Percentiles rank a stretch among this genome's conserved stretches.
These are phyloP conservation scores for Aricia agestis DNA, from an alignment of 1,140 invertebrate genomes.

Conservation along the genomic window DNA sequence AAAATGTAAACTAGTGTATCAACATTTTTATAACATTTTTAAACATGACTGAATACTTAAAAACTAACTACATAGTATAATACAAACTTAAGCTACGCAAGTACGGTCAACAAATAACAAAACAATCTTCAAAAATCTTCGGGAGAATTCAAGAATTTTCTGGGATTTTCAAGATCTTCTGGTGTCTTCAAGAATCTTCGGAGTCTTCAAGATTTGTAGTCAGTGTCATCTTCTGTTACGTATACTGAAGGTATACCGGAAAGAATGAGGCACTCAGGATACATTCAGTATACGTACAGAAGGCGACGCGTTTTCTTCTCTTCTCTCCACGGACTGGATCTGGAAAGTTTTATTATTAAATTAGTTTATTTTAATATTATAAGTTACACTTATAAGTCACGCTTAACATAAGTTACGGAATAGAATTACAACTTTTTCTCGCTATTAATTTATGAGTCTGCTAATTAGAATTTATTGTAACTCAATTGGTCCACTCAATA, in stretches of 20 bases:
- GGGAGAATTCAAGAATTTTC: too few species aligned
- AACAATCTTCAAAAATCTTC: not conserved
- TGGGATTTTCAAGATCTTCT: not conserved
- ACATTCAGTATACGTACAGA: conserved; percentile 99
- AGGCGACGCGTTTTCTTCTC: conserved; percentile 83
- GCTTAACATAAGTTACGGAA: not conserved
- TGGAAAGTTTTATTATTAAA: conserved; percentile 33
- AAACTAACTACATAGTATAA: too few species aligned
- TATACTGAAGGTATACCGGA: conserved; percentile 99
- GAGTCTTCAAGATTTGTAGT: conserved; percentile 73
- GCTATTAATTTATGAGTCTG: not conserved
- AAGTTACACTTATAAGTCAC: not conserved
- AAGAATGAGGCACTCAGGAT: conserved; percentile 96
- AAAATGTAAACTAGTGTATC: too few species aligned
- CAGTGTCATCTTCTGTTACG: conserved; percentile 96
- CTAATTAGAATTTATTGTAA: not conserved
- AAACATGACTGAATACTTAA: too few species aligned
- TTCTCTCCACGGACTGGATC: conserved; percentile 39
- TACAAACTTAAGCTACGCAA: not conserved
- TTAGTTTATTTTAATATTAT: not conserved
- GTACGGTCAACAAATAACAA: not conserved
- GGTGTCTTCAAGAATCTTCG: conserved; percentile 58
- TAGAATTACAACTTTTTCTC: not conserved
- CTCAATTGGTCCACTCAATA: conserved; percentile 39
- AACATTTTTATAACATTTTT: too few species aligned